A percentile compares a stretch with the other conserved stretches of the same genome.
Conservation (phyloP, 2,797 vertebrate species). For the Limosa lapponica region DNA sequence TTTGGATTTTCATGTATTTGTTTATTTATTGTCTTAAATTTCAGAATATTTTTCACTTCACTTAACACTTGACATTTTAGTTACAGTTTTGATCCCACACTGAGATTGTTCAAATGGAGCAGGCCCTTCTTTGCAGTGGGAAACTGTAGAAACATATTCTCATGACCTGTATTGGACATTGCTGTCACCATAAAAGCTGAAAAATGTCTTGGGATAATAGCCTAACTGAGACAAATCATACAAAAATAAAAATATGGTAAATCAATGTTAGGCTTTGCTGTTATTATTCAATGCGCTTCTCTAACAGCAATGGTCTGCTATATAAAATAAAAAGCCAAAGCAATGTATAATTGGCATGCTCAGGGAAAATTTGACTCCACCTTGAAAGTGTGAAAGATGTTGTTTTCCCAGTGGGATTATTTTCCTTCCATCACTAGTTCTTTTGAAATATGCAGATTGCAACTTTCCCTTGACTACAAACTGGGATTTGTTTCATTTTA, state of each 20-base stretch:
- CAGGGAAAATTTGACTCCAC: not conserved
- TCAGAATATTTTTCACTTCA: not conserved
- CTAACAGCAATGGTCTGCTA: not conserved
- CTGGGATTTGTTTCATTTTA: not conserved
- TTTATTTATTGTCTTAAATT: not conserved
- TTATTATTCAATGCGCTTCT: not conserved
- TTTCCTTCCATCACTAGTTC: not conserved
- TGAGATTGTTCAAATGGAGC: not conserved
- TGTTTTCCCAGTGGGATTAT: not conserved
- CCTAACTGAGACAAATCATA: not conserved
- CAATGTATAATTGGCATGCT: not conserved
- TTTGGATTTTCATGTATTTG: not conserved
- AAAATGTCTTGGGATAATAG: not conserved
- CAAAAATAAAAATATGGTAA: not conserved
- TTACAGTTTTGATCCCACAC: not conserved
- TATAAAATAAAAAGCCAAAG: not conserved
- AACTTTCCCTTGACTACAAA: not conserved
- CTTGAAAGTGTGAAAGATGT: not conserved
- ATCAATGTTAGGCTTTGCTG: not conserved
- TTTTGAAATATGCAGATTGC: not conserved
- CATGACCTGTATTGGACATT: not conserved
- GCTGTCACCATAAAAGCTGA: not conserved
- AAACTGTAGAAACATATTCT: not conserved
- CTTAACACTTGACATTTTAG: not conserved
- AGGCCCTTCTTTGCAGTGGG: not conserved